phyloP scores from a whole-genome alignment of 2,797 vertebrate genomes.

The Amniataba percoides region DNA sequence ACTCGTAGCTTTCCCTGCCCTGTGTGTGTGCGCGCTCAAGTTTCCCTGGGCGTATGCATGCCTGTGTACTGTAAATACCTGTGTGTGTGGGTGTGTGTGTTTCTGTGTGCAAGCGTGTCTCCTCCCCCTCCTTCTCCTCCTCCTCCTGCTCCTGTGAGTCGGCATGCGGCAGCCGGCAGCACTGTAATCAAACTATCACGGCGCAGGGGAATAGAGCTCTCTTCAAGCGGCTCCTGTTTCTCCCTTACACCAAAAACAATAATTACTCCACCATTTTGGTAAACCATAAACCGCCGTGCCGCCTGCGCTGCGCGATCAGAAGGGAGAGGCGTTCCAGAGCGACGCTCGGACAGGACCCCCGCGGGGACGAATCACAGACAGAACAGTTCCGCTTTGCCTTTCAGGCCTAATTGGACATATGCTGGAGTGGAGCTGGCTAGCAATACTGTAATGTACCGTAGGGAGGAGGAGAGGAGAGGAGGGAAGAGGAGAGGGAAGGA shows the following conservation, averaged over 20 bases:
- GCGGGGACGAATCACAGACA: slow-evolving; percentile 87
- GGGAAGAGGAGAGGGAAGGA: not conserved
- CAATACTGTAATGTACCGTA: slow-evolving; percentile 74
- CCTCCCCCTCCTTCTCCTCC: slow-evolving; percentile 13
- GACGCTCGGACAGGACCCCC: slow-evolving; percentile 86
- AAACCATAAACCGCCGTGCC: slow-evolving; percentile 91
- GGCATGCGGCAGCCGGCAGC: slow-evolving; percentile 79
- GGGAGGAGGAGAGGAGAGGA: slow-evolving; percentile 50
- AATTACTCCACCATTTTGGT: slow-evolving; percentile 98
- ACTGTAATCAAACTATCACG: slow-evolving; percentile 96
- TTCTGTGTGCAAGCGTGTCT: slow-evolving; percentile 18
- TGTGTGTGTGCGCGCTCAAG: slow-evolving; percentile 41
- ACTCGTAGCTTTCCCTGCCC: slow-evolving; percentile 15
- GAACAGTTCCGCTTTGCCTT: slow-evolving; percentile 83
- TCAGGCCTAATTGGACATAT: slow-evolving; percentile 90
- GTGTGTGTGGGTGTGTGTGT: slow-evolving; percentile 42
- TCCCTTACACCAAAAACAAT: slow-evolving; percentile 90
- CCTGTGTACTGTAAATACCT: slow-evolving; percentile 63
- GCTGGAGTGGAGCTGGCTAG: slow-evolving; percentile 84
- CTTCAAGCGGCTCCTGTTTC: slow-evolving; percentile 90
- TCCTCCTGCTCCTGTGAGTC: slow-evolving; percentile 60
- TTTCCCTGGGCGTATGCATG: slow-evolving; percentile 47
- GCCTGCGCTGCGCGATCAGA: slow-evolving; percentile 87
- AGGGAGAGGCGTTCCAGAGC: slow-evolving; percentile 88
- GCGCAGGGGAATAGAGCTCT: slow-evolving; percentile 90